Percentiles rank a stretch among this genome's conserved stretches.
Evolutionary conservation across 2,113 vertebrate genomes (phyloP).

Genomic region (Psammodynastes pulverulentus): DNA sequence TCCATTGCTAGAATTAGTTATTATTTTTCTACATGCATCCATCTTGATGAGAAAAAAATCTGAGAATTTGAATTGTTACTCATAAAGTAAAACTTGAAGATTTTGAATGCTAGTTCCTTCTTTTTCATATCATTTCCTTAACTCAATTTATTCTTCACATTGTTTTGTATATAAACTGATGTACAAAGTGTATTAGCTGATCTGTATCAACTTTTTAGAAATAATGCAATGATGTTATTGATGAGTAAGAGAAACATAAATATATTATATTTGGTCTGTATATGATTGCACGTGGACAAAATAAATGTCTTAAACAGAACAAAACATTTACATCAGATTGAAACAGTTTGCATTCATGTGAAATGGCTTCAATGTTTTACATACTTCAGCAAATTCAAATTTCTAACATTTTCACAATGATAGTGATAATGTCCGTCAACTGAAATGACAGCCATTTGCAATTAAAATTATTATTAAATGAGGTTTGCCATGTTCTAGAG

Average conservation of each 20-base stretch:
- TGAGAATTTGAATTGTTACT: neutral
- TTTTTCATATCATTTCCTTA: neutral
- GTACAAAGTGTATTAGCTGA: neutral
- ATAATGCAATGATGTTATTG: neutral
- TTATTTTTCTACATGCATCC: neutral
- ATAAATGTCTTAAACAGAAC: neutral
- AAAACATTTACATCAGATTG: neutral
- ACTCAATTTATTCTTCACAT: neutral
- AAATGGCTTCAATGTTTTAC: neutral
- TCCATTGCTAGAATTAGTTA: too few species aligned
- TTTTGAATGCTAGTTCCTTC: too few species aligned
- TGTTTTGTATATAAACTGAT: neutral
- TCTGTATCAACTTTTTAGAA: neutral
- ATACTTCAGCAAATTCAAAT: neutral
- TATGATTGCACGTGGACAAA: neutral
- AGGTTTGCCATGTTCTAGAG: neutral
- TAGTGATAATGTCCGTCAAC: slow-evolving; percentile 14
- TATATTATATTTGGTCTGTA: neutral
- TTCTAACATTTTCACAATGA: slow-evolving; percentile 13
- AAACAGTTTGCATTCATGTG: neutral
- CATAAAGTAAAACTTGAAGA: neutral
- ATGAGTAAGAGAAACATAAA: neutral
- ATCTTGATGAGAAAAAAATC: neutral
- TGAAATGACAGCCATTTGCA: neutral
- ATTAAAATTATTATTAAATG: neutral